Evolutionary conservation across 2,113 vertebrate species (phyloP), one percentile per base, ranked within the genome.

Genomic region (Upupa epops): DNA sequence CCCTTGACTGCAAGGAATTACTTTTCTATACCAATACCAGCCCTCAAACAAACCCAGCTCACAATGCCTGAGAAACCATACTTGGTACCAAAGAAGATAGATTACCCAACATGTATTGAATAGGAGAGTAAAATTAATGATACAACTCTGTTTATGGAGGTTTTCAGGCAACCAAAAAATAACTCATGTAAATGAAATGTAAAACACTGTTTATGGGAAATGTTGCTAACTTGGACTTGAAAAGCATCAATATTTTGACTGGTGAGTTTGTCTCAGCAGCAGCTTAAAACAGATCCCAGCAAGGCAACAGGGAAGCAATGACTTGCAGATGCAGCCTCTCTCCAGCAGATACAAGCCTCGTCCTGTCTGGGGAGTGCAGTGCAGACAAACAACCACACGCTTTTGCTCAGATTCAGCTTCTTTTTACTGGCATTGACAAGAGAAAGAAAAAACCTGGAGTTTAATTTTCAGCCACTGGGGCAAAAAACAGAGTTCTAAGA

Each of bases 61-160:
- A 37, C 34, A 55, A 37, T 1, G 21, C 21, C 22, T 36, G 61
- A 72, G 31, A 36, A 73, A 36, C 7, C 4, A 0, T 42, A 42
- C 31, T 56, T 80, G 26, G 69, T 86, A 49, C 56, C 1, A 19
- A 65, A 78, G 74, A 88, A 81, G 32, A 49, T 82, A 1, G 21
- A 59, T 61, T 71, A 78, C 34, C 82, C 82, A 80, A 77, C 24
- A 9, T 0, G 3, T 48, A 81, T 51, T 85, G 82, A 90, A 82
- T 42, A 90, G 76, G 91, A 51, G 17, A 87, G 74, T 17, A 85
- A 93, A 94, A 93, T 93, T 86, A 94, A 95, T 73, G 81, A 65
- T 90, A 93, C 90, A 92, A 66, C 58, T 72, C 58, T 79, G 66
- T 78, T 83, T 70, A 58, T 80, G 66, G 79, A 91, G 60, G 18